Percentiles rank a stretch among this genome's conserved stretches.
phyloP scores from a whole-genome alignment of 1,140 invertebrate species.

The Drosophila kohkoa region DNA sequence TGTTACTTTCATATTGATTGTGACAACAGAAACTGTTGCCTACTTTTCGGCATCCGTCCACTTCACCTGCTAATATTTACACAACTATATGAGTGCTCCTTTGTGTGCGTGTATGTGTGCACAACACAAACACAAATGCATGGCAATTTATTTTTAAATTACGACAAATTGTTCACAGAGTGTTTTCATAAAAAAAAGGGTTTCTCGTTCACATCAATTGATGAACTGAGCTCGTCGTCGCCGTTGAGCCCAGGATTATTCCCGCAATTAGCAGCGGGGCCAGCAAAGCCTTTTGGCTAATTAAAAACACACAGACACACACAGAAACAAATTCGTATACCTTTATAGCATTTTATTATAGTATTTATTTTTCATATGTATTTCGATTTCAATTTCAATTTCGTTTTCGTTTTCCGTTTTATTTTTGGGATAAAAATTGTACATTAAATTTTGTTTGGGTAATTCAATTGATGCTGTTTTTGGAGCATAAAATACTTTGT shows the following conservation, averaged over 20 bases:
- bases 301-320: neutral
- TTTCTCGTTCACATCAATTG: neutral
- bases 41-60: slow-evolving; percentile 37
- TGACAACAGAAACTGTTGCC: slow-evolving; percentile 62
- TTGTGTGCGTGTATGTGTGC: slow-evolving; percentile 5
- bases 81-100: neutral
- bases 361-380: slow-evolving; percentile 36
- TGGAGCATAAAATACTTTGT: slow-evolving; percentile 59
- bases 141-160: slow-evolving; percentile 59
- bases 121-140: neutral
- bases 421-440: slow-evolving; percentile 44
- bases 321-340: neutral
- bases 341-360: slow-evolving; percentile 11
- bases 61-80: slow-evolving; percentile 39
- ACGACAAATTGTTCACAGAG: slow-evolving; percentile 37
- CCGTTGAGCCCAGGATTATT: neutral
- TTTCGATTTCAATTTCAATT: slow-evolving; percentile 23
- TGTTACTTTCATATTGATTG: slow-evolving; percentile 37
- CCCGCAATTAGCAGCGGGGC: slow-evolving; percentile 2
- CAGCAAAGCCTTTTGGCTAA: slow-evolving; percentile 5
- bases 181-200: too few relatives aligned
- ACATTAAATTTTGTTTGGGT: slow-evolving; percentile 31
- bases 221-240: neutral
- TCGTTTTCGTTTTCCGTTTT: slow-evolving; percentile 17
- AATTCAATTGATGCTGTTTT: slow-evolving; percentile 46